A percentile compares a stretch with the other conserved stretches of the same genome.
Conservation (phyloP, 2,113 vertebrate species). For the Oreocharis arfaki region DNA sequence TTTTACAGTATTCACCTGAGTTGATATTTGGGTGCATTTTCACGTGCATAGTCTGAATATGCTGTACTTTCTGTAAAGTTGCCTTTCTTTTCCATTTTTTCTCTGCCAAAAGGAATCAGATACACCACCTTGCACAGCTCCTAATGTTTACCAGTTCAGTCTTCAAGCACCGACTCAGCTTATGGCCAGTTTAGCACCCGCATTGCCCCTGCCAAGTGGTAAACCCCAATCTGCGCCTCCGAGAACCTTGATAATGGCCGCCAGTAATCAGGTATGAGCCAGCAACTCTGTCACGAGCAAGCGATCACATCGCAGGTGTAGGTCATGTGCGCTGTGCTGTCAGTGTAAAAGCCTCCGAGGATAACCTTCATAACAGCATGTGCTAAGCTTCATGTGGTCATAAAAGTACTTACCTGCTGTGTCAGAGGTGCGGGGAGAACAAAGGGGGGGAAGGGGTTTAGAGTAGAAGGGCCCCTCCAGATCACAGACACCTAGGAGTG, state of each 20-base stretch:
- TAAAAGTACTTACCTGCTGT: background rate
- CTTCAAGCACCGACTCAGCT: conserved; percentile 77
- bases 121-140: conserved; percentile 81
- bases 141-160: conserved; percentile 80
- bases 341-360: background rate
- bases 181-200: conserved; percentile 77
- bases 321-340: background rate
- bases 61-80: conserved; percentile 51
- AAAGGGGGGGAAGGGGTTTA: background rate
- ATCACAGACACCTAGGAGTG: background rate
- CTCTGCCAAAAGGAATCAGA: conserved; percentile 86
- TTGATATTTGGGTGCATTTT: conserved; percentile 39
- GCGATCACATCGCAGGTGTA: background rate
- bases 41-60: conserved; percentile 39
- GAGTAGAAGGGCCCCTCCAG: background rate
- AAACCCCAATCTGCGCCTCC: conserved; percentile 77
- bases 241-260: conserved; percentile 79
- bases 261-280: conserved; percentile 85
- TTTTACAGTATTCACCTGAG: background rate
- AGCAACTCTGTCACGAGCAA: background rate
- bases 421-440: background rate
- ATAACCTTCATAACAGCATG: background rate
- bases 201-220: conserved; percentile 78
- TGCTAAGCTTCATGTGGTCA: background rate
- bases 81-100: conserved; percentile 43